Conservation (phyloP, 2,113 vertebrate genomes). For the Lates calcarifer region DNA sequence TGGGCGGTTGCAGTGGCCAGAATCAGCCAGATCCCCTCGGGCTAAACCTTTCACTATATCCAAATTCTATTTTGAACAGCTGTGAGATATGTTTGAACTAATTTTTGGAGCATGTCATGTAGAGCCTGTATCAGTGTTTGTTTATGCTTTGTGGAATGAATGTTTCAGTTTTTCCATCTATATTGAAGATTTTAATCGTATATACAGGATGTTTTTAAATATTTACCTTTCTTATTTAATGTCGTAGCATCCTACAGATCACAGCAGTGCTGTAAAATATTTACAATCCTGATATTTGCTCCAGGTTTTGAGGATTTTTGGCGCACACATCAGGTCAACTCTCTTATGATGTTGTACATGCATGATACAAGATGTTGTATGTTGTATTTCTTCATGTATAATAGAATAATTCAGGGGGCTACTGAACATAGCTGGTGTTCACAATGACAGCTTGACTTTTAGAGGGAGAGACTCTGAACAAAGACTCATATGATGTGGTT, state of each 20-base stretch:
- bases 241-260: background rate
- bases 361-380: too few relatives aligned
- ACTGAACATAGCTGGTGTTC: background rate
- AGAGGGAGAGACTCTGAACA: slow-evolving; percentile 13
- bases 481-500: slow-evolving; percentile 34
- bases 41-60: slow-evolving; percentile 9
- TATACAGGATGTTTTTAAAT: background rate
- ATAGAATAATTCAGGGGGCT: background rate
- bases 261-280: background rate
- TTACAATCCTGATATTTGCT: background rate
- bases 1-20: background rate
- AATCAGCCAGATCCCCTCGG: slow-evolving; percentile 6
- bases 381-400: background rate
- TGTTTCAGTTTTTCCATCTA: background rate
- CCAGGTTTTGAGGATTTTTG: background rate
- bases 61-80: slow-evolving; percentile 20
- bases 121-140: slow-evolving; percentile 3
- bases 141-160: background rate
- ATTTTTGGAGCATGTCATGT: background rate
- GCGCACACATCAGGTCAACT: too few relatives aligned
- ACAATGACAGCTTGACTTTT: slow-evolving; percentile 20
- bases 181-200: slow-evolving; percentile 4
- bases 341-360: too few relatives aligned
- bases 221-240: background rate
- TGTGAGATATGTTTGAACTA: background rate